Evolutionary conservation across 1,140 invertebrate species (phyloP).

Genomic region (Calephelis nemesis): DNA sequence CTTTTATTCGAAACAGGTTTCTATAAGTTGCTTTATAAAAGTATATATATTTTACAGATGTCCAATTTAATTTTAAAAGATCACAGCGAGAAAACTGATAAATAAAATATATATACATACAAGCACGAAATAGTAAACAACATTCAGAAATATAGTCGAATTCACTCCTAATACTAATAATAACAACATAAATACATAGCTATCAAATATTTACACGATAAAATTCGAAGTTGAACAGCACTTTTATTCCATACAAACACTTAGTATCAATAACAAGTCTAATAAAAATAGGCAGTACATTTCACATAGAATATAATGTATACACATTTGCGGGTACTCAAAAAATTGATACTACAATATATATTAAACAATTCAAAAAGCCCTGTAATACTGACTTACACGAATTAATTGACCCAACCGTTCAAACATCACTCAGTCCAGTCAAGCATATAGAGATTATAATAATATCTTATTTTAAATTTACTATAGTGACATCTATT

Average conservation of each 20-base stretch:
- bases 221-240: slow-evolving; percentile 31
- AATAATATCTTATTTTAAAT: slow-evolving; percentile 44
- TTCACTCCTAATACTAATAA: slow-evolving; percentile 31
- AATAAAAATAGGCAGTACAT: slow-evolving; percentile 15
- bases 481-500: slow-evolving; percentile 58
- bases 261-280: slow-evolving; percentile 6
- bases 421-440: slow-evolving; percentile 30
- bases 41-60: too few relatives aligned
- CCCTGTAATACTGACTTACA: slow-evolving; percentile 76
- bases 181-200: slow-evolving; percentile 55
- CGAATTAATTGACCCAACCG: slow-evolving; percentile 63
- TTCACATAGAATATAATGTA: slow-evolving; percentile 21
- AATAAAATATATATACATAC: background rate
- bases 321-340: background rate
- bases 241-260: background rate
- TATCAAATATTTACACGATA: slow-evolving; percentile 49
- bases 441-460: slow-evolving; percentile 60
- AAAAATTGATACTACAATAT: slow-evolving; percentile 6
- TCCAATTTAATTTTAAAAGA: too few relatives aligned
- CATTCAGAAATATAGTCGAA: slow-evolving; percentile 26
- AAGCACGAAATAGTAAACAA: background rate
- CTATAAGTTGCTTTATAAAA: too few relatives aligned
- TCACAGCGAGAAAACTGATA: background rate
- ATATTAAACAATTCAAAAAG: slow-evolving; percentile 35
- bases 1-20: too few relatives aligned